Evolutionary conservation across 2,888 invertebrate genomes (phyloP).

Genomic region (Hirtodrosophila alboralis): DNA sequence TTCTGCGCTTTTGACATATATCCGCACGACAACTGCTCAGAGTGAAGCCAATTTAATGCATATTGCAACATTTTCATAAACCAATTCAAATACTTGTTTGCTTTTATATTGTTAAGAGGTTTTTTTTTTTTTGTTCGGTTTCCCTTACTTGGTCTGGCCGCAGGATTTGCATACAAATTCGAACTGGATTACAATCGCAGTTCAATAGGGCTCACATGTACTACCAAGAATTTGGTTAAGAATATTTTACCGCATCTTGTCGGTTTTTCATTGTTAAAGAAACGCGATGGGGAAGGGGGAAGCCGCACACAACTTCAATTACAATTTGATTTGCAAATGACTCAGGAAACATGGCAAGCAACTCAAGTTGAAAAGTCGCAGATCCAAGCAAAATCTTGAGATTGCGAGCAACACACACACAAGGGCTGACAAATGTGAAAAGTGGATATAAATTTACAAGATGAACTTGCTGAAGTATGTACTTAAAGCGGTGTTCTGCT

Average conservation of each 20-base stretch:
- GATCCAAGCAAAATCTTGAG: slow-evolving; percentile 8
- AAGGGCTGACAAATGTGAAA: neutral
- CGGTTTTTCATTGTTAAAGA: slow-evolving; percentile 23
- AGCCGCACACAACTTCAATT: slow-evolving; percentile 54
- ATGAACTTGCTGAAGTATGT: no score
- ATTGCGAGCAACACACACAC: slow-evolving; percentile 1
- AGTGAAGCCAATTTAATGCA: slow-evolving; percentile 11
- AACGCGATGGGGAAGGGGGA: neutral
- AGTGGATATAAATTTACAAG: no score
- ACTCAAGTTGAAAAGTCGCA: slow-evolving; percentile 49
- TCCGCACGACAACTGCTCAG: slow-evolving; percentile 3
- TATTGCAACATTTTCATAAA: slow-evolving; percentile 29
- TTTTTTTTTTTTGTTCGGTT: slow-evolving; percentile 8
- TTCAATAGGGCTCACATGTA: slow-evolving; percentile 28
- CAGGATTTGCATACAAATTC: slow-evolving; percentile 45
- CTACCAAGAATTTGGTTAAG: slow-evolving; percentile 23
- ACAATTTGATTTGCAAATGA: slow-evolving; percentile 73
- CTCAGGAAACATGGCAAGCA: slow-evolving; percentile 48
- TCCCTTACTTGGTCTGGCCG: neutral
- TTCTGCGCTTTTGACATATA: slow-evolving; percentile 51
- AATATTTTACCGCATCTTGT: slow-evolving; percentile 43
- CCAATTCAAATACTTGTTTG: slow-evolving; percentile 30
- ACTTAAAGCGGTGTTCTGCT: no score
- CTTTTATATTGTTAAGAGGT: slow-evolving; percentile 8
- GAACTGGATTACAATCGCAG: slow-evolving; percentile 29